Base-by-base conservation (phyloP, 1,140 invertebrate genomes). In the Listronotus oregonensis region DNA sequence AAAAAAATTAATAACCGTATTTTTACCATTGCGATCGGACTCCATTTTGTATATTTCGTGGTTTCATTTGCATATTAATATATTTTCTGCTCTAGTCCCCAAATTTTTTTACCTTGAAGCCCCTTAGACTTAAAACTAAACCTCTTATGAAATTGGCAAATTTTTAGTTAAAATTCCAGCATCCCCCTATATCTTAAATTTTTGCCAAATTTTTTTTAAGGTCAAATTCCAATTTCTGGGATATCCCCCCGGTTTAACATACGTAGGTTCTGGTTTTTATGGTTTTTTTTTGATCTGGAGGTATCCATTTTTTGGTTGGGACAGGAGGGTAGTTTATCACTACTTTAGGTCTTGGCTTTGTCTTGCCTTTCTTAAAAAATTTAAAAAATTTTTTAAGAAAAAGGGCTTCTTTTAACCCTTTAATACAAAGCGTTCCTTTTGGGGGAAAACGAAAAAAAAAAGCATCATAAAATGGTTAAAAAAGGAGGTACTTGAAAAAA, bases 241-340 rank as follows among this genome's bases (percentile, higher is more conserved):
- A 67, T 7, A 73, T 56, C 31, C 70, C 67, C 44, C 69, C 55
- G 74, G 75, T 69, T 74, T 76, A 15, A 50, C 40, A 47, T 74
- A 70, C 46, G 68, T 44, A 5, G 64, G 58, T 50, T 60, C 52
- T 14, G 42, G 32, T 55, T 71, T 71, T 17, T 34, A 40, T 49
- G 39, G 67, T 43, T 68, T 70, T 50, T 62, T 71, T 62, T 61
- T 72, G 4, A 49, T 78, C 71, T 5, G 75, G 75, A 10, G 76
- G 75, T 15, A 75, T 69, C 76, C 76, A 77, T 73, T 72, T 77
- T 47, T 68, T 73, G 1, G 68, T 72, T 0, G 72, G 64, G n/a
- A 77, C 61, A 7, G 75, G 74, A 6, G 76, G 76, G 57, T 77
- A 77, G 8, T 70, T 61, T 39, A 77, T 77, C 31, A 63, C 54